phyloP scores from a whole-genome alignment of 1,140 invertebrate species.

The Atta colombica region DNA sequence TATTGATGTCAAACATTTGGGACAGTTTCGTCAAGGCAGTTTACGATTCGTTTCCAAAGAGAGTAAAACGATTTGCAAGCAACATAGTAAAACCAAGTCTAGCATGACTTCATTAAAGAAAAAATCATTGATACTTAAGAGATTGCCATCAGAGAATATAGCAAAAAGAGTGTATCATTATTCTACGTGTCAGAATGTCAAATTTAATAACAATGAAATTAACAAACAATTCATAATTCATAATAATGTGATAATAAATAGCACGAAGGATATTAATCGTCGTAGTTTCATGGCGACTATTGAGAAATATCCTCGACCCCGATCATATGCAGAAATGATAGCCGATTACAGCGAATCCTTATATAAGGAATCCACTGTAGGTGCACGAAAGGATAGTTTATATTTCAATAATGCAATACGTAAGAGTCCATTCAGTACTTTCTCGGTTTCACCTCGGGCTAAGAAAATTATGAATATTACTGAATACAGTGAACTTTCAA shows the following conservation, averaged over 20 bases:
- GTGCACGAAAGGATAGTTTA: background rate
- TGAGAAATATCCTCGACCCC: constrained; percentile 48
- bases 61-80: background rate
- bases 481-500: background rate
- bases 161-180: background rate
- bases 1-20: background rate
- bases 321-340: constrained; percentile 74
- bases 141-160: background rate
- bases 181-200: background rate
- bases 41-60: constrained; percentile 27
- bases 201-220: constrained; percentile 6
- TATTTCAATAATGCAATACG: background rate
- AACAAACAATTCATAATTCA: background rate
- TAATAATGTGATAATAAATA: background rate
- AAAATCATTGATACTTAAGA: constrained; percentile 31
- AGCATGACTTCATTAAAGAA: constrained; percentile 9
- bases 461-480: background rate
- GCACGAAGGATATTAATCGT: background rate
- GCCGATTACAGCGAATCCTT: constrained; percentile 62
- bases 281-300: background rate
- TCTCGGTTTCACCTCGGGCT: background rate
- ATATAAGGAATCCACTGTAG: background rate
- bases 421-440: constrained; percentile 57
- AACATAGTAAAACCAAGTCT: constrained; percentile 10
- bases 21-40: background rate